Evolutionary conservation across 2,797 vertebrate species (phyloP).

Genomic region (Semaprochilodus insignis): DNA sequence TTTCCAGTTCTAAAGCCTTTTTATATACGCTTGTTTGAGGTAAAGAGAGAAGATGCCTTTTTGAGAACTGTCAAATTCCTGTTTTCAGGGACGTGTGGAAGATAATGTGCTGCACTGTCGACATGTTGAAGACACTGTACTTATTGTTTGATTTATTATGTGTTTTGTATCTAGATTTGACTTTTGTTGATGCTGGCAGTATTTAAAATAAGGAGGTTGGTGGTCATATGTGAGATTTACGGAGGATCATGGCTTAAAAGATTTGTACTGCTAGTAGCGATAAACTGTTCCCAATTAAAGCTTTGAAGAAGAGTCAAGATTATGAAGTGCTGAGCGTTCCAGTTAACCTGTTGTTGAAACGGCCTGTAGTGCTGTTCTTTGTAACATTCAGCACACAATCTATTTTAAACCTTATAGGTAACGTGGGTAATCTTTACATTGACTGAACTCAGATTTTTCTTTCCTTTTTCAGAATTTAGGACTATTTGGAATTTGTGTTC

Average conservation of each 20-base stretch:
- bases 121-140: neutral
- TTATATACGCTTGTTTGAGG: neutral
- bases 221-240: neutral
- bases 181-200: neutral
- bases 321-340: too few species aligned
- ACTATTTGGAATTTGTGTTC: too few species aligned
- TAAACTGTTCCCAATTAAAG: neutral
- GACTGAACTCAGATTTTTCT: too few species aligned
- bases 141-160: slow-evolving; percentile 13
- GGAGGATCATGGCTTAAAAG: neutral
- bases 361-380: too few species aligned
- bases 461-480: too few species aligned
- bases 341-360: too few species aligned
- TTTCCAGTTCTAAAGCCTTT: too few species aligned
- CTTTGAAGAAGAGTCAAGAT: neutral
- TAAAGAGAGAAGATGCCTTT: neutral
- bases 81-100: neutral
- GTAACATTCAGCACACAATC: too few species aligned
- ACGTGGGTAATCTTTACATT: too few species aligned
- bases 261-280: neutral
- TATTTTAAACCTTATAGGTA: too few species aligned
- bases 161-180: neutral
- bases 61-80: neutral
- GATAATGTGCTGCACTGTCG: neutral
- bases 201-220: too few species aligned